Evolutionary conservation across 2,888 invertebrate genomes (phyloP), one percentile per base, ranked within the genome.

Genomic region (Lithosia quadra): DNA sequence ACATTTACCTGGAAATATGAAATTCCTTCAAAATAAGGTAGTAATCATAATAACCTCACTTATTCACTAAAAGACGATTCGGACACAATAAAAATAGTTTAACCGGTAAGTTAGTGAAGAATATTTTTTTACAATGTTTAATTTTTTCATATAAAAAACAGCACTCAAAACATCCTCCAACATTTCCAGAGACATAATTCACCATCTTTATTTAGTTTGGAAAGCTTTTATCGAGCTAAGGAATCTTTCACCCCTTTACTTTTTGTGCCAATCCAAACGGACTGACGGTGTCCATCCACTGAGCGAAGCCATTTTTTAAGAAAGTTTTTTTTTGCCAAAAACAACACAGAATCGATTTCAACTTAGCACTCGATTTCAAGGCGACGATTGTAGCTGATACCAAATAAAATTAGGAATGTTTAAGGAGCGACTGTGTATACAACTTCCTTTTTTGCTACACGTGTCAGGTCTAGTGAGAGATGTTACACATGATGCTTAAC

Each of bases 331-430:
- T 72, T 72, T 22, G n/a, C 60, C 60, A 68, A 72, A 77, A 70
- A 74, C 72, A 78, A 70, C 65, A 55, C 63, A 73, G 71, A 69
- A 81, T 75, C 74, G 81, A 81, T 80, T 81, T 76, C 64, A 82
- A 77, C 77, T 81, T 82, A 78, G 67, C 68, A 76, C 73, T 65
- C 71, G 68, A 74, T 72, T 74, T 69, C 65, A 63, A 65, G 74
- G 56, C 67, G 57, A 62, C 56, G 21, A 39, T 72, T 64, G 53
- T 57, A 59, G n/a, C n/a, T n/a, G 61, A 56, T 36, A 58, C 22
- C 33, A 68, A 70, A 74, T 63, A 69, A 68, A 70, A 67, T 63
- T 59, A 67, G 34, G 43, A 64, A 68, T 72, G 65, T 64, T 66
- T 64, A 61, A 2, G 65, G 55, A 67, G 60, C 22, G 55, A 63